These are phyloP conservation scores for Heliconius cydno DNA, from an alignment of 2,888 invertebrate species.

Conservation along the genomic window DNA sequence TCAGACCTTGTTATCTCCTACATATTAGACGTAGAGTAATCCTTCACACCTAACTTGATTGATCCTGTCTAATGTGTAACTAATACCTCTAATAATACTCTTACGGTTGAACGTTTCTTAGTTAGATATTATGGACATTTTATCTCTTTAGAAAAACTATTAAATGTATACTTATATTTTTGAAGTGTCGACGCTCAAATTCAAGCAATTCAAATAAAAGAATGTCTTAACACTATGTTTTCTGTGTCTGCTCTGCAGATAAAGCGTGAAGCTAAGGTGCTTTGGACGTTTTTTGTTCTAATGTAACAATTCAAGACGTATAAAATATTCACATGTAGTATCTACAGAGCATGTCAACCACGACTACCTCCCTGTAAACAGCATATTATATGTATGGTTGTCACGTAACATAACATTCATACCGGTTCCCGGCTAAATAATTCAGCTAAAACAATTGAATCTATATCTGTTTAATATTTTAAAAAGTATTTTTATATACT, in stretches of 20 bases:
- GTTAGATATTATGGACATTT: not conserved
- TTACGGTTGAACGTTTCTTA: not conserved
- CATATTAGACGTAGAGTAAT: slow-evolving; percentile 24
- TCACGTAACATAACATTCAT: not conserved
- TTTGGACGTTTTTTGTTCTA: not conserved
- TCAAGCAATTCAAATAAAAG: not conserved
- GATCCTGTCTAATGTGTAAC: slow-evolving; percentile 22
- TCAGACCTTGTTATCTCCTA: slow-evolving; percentile 20
- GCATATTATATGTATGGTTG: not conserved
- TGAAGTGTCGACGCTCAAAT: not conserved
- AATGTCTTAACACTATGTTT: not conserved
- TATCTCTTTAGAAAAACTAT: not conserved
- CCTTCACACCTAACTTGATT: slow-evolving; percentile 22
- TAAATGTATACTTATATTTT: not conserved
- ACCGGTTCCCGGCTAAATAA: not conserved
- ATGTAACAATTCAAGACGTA: not conserved
- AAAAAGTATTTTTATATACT: not conserved
- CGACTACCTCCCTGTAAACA: not conserved
- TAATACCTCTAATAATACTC: slow-evolving; percentile 13
- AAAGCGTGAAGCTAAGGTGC: not conserved
- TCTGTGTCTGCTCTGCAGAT: not conserved
- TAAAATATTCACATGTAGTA: not conserved
- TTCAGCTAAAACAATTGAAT: too few species aligned
- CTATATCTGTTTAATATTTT: not conserved
- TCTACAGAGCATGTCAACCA: not conserved